Base-by-base conservation (phyloP, 30 jellyfish, hydroid and myxozoan species). In the Pelagia noctiluca region DNA sequence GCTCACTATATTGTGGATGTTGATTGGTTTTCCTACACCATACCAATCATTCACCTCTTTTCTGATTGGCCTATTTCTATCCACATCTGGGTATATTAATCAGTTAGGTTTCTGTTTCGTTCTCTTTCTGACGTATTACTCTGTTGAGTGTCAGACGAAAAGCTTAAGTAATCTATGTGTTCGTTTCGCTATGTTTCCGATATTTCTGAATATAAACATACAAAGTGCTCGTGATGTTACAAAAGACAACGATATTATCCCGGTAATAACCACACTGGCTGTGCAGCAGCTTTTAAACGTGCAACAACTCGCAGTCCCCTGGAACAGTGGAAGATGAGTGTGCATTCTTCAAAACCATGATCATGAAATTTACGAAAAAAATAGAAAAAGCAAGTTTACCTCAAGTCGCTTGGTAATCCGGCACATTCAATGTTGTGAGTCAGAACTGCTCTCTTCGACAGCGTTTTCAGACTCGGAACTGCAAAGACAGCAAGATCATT, bases 391-490 rank as follows among this genome's bases (percentile, higher is more conserved):
- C 19, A 52, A 76, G 35, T 52, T 76, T 83, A 83, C 93, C 87
- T 60, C 31, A 83, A 46, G 36, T 72, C 86, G 29, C 30, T 42
- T 21, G 93, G 93, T 47, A 83, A 49, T 38, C 47, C 77, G 10
- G 75, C 25, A 46, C 85, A 70, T 32, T 83, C 93, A 30, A 83
- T 50, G 32, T 83, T 71, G 71, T 83, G 31, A 0, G 86, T 30
- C 24, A 83, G 63, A 61, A 83, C 93, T 29, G 86, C 86, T 36
- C 57, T 26, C 24, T 83, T 71, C 25, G 86, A 70, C 35, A 83
- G 71, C 25, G 86, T 70, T 69, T 79, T 47, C 63, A 83, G 74
- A 54, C 49, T 70, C 52, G 93, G 93, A 21, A 34, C 93, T 83
- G 57, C 24, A 34, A 63, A 3, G 61, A 7, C 7, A n/a, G n/a